phyloP scores from a whole-genome alignment of 2,113 vertebrate genomes.

The Mus musculus region DNA sequence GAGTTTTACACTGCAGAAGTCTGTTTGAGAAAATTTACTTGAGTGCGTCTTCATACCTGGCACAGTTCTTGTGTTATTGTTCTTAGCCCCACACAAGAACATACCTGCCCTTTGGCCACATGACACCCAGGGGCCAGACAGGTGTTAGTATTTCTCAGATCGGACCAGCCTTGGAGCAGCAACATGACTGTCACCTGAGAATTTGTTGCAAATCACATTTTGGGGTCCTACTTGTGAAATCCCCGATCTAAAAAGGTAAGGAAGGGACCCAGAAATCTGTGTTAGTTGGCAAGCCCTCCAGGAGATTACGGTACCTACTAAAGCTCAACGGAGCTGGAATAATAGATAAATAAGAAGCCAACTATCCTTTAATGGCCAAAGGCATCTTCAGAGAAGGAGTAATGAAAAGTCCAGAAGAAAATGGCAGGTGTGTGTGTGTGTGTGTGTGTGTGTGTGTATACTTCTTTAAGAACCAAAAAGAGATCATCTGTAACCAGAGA shows the following conservation, averaged over 20 bases:
- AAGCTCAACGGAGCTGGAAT: not conserved
- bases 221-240: not conserved
- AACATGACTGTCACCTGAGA: not conserved
- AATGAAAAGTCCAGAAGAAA: slow-evolving; percentile 2
- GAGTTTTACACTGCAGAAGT: not conserved
- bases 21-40: not conserved
- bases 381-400: not conserved
- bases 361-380: not conserved
- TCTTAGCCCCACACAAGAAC: slow-evolving; percentile 11
- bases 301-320: not conserved
- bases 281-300: not conserved
- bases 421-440: not conserved
- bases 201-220: slow-evolving; percentile 28
- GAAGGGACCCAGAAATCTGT: not conserved
- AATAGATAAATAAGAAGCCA: not conserved
- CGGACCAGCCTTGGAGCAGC: not conserved
- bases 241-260: not conserved
- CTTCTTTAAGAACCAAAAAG: not conserved
- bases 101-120: not conserved
- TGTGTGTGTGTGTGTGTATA: not conserved
- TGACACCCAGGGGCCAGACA: not conserved
- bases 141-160: not conserved
- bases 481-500: not conserved
- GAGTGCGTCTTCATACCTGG: not conserved
- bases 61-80: not conserved